These are phyloP conservation scores for Albula glossodonta DNA, from an alignment of 2,113 vertebrate genomes.

Conservation along the genomic window DNA sequence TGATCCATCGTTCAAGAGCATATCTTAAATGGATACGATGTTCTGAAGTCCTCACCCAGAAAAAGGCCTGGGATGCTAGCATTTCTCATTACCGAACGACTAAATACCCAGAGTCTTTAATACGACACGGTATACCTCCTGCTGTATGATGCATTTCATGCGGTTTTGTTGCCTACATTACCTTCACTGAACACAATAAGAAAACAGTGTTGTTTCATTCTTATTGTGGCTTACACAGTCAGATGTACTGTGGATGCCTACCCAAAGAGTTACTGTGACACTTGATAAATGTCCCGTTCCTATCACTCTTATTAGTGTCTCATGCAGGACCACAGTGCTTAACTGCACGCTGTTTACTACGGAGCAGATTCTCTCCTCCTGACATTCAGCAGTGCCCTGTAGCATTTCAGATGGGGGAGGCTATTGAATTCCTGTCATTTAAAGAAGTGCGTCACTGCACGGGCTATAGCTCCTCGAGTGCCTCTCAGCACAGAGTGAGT, in stretches of 20 bases:
- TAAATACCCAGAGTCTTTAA: neutral
- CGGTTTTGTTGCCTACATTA: neutral
- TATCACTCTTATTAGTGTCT: neutral
- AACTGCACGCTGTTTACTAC: neutral
- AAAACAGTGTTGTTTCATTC: neutral
- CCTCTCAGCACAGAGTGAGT: neutral
- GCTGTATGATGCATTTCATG: neutral
- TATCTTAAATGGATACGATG: neutral
- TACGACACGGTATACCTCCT: neutral
- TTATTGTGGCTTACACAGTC: no score
- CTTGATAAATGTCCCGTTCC: no score
- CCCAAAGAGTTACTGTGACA: no score
- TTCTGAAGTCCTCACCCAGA: neutral
- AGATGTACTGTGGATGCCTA: no score
- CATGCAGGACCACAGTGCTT: neutral
- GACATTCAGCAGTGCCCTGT: neutral
- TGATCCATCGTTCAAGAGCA: neutral
- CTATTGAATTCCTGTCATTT: neutral
- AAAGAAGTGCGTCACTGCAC: neutral
- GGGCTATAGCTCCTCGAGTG: neutral
- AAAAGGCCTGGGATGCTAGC: neutral
- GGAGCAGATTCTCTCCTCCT: neutral
- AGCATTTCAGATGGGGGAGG: no score
- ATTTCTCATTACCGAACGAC: neutral
- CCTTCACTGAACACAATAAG: neutral